These are phyloP conservation scores for Leptothorax acervorum DNA, from an alignment of 2,888 invertebrate genomes.

Conservation along the genomic window DNA sequence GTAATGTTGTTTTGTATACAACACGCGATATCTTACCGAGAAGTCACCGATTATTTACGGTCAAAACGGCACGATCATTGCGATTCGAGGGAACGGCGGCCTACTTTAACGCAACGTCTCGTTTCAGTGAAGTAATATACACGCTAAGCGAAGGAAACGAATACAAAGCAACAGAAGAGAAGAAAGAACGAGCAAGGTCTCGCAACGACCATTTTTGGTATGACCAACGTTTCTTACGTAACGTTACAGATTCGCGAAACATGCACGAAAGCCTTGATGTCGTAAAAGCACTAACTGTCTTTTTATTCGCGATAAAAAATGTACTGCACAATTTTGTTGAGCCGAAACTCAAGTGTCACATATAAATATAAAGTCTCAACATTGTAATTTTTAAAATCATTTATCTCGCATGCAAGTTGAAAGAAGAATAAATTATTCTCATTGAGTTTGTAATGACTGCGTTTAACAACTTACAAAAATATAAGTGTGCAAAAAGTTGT, in stretches of 20 bases:
- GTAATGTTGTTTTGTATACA: background rate
- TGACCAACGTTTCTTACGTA: constrained; percentile 43
- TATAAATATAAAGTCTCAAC: background rate
- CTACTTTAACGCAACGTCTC: constrained; percentile 13
- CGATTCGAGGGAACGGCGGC: background rate
- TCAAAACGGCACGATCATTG: constrained; percentile 9
- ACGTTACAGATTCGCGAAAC: constrained; percentile 53
- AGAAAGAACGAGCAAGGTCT: constrained; percentile 50
- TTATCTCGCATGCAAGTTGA: background rate
- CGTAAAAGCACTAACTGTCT: background rate
- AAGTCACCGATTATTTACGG: background rate
- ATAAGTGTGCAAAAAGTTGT: background rate
- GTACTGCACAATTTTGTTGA: background rate
- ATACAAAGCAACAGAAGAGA: constrained; percentile 42
- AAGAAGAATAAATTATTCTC: background rate
- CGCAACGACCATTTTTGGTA: constrained; percentile 41
- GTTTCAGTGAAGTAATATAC: background rate
- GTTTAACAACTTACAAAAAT: background rate
- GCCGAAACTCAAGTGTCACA: background rate
- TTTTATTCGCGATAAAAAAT: background rate
- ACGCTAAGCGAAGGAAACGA: background rate
- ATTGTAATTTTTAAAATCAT: background rate
- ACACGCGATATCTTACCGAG: background rate
- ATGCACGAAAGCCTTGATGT: background rate
- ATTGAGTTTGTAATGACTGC: background rate